Evolutionary conservation across 2,888 invertebrate genomes (phyloP), one percentile per base, ranked within the genome.

Genomic region (Cantharis flavilabris): DNA sequence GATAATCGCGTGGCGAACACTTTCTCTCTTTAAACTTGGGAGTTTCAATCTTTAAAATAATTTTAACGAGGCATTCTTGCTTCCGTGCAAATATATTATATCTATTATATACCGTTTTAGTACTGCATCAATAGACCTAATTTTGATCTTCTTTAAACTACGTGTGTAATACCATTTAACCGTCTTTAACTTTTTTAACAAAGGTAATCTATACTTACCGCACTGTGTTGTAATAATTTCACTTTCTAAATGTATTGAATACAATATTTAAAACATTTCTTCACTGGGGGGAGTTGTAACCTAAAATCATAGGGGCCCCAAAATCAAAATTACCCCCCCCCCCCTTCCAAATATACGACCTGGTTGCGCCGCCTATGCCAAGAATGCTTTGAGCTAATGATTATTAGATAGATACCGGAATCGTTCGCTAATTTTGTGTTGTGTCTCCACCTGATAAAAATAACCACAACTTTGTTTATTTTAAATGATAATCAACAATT

Each of bases 171-270:
- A 16, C 62, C 28, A 10, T 62, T 69, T 30, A 64, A 71, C 62
- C 69, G 72, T 62, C 26, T 75, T 62, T 20, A 70, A 26, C 9
- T 72, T 76, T 75, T 71, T 69, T 63, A 73, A 71, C 75, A 75
- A 75, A 75, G 49, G 70, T 30, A 70, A 71, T 76, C 30, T 33
- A 62, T 69, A 67, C 63, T 71, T 69, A 67, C 63, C 69, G 18
- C 63, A 62, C 71, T 20, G 65, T 77, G 70, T 72, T 75, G 77
- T 65, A 72, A 77, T 62, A 67, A 70, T 77, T 72, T 77, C 75
- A 75, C 77, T 77, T 77, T 77, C 77, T 77, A 77, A 67, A 72
- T 75, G 71, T 72, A 72, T 71, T 78, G 67, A 75, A 75, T 72
- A 49, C 28, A 70, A 71, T 63, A 74, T 71, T 72, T 70, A 77